Percentiles rank a stretch among this genome's conserved stretches.
phyloP scores from a whole-genome alignment of 2,113 vertebrate genomes.

The Cygnus atratus region DNA sequence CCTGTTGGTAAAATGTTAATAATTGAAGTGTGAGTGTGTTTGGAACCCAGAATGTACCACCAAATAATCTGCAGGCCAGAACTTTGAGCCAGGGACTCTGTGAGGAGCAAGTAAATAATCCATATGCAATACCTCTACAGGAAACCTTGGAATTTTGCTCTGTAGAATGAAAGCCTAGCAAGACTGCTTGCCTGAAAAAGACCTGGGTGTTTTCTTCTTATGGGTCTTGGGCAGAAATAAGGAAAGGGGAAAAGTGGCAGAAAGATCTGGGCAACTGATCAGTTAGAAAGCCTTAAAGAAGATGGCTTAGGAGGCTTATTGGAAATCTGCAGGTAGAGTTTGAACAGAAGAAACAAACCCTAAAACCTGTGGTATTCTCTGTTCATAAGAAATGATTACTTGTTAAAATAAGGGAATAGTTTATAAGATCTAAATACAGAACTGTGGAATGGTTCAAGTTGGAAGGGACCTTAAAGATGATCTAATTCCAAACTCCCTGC shows the following conservation, averaged over 20 bases:
- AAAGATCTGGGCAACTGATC: neutral
- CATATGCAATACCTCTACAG: neutral
- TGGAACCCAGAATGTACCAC: neutral
- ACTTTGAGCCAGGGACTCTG: neutral
- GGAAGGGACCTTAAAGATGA: too few species aligned
- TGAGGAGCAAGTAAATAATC: neutral
- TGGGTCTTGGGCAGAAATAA: neutral
- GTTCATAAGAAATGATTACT: neutral
- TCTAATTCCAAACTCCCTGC: too few species aligned
- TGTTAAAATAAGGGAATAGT: neutral
- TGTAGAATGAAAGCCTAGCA: neutral
- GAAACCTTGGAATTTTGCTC: neutral
- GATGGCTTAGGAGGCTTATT: neutral
- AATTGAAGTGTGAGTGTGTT: neutral
- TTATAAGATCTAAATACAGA: neutral
- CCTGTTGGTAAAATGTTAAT: neutral
- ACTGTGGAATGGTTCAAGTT: neutral
- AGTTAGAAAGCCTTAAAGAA: neutral
- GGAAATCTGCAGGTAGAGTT: neutral
- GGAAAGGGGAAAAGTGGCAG: neutral
- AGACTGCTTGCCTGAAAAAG: neutral
- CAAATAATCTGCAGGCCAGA: neutral
- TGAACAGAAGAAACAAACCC: neutral
- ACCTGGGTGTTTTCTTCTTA: neutral
- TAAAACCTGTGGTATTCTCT: neutral